Evolutionary conservation across 2,797 vertebrate genomes (phyloP), one percentile per base, ranked within the genome.

Genomic region (Onychomys leucogaster): DNA sequence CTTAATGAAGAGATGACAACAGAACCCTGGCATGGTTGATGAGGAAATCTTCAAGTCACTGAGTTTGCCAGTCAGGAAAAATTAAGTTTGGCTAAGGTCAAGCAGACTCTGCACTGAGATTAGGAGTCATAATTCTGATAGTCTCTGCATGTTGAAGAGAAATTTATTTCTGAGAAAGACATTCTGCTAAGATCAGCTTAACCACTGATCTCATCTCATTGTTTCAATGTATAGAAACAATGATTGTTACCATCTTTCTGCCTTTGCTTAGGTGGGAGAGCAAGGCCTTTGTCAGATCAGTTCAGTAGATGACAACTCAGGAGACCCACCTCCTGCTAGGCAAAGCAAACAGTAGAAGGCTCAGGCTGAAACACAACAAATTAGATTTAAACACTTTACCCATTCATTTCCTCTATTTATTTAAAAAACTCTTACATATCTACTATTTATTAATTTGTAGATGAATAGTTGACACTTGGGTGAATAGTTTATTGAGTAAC

Each of bases 381-480:
- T 87, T 73, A 84, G 32, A 87, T 81, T 89, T 75, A 90, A 90
- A 87, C n/a, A 32, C 25, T 73, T 37, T 29, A 25, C 14, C 49
- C 8, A 81, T 57, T 91, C 61, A 69, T 78, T 0, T 37, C 65
- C 55, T 29, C 32, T 93, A 69, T 88, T 89, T 86, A 32, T 86
- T 82, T 27, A 16, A 89, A 49, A 94, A 61, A 16, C 32, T 67
- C 0, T 87, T 57, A 49, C 49, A 61, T 94, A 90, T 80, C 94
- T 52, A 55, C 34, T 95, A 59, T 89, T 95, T 83, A 43, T 86
- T 80, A 78, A 96, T 86, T 87, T 93, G 46, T 94, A 93, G 78
- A 97, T 97, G 89, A 97, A 96, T 97, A 93, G 84, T 92, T 91
- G 52, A 95, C 95, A 91, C 76, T 96, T 98, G 98, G 98, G 98